Conservation (phyloP, 1,140 invertebrate genomes). For the Zaprionus kolodkinae region DNA sequence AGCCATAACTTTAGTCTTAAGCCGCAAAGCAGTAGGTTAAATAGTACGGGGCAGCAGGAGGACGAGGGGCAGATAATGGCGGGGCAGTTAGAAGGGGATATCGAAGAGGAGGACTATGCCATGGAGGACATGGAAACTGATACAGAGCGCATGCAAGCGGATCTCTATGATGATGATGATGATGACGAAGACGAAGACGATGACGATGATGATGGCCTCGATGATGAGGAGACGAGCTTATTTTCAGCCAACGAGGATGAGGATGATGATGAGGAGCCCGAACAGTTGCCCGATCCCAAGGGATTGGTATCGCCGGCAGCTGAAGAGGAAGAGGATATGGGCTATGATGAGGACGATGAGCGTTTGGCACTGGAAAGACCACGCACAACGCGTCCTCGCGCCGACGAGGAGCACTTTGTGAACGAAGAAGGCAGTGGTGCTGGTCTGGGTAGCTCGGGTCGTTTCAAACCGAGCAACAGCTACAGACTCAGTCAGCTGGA, state of each 20-base stretch:
- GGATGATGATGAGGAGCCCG: constrained; percentile 50
- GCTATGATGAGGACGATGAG: constrained; percentile 81
- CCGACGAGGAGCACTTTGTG: constrained; percentile 73
- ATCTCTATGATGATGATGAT: constrained; percentile 72
- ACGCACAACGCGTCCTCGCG: constrained; percentile 49
- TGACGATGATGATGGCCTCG: constrained; percentile 61
- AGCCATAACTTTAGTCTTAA: constrained; percentile 69
- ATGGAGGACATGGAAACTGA: constrained; percentile 61
- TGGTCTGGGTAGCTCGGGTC: constrained; percentile 41
- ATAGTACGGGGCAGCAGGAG: constrained; percentile 51
- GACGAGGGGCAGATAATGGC: constrained; percentile 21
- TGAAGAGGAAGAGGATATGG: constrained; percentile 81
- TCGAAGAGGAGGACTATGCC: constrained; percentile 57
- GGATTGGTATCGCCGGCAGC: constrained; percentile 37
- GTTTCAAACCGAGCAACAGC: constrained; percentile 60
- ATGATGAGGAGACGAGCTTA: constrained; percentile 47
- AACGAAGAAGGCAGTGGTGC: constrained; percentile 79
- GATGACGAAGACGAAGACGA: constrained; percentile 69
- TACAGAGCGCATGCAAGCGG: constrained; percentile 73
- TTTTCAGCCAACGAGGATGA: constrained; percentile 31
- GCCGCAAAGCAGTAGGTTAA: constrained; percentile 58
- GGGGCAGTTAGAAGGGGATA: constrained; percentile 10
- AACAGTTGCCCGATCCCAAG: constrained; percentile 61
- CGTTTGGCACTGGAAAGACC: constrained; percentile 73
- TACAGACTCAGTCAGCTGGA: constrained; percentile 62